Evolutionary conservation across 1,140 invertebrate genomes (phyloP), one percentile per base, ranked within the genome.

Genomic region (Bombus balteatus): DNA sequence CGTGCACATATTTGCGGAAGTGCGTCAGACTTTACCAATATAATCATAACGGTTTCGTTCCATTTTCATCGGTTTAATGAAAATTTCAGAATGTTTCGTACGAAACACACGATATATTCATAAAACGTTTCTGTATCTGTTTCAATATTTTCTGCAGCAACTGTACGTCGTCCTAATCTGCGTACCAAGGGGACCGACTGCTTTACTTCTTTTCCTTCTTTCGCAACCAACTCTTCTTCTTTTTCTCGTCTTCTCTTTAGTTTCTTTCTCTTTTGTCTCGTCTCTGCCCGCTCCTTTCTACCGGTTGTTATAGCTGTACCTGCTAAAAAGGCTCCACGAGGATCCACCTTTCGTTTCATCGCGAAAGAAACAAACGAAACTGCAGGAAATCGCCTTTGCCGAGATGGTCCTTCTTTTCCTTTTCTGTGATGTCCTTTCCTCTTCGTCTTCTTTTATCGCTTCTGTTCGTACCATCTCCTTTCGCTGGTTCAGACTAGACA

Each of bases 91-190:
- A n/a, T 62, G 59, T 62, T 62, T 62, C 28, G 59, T n/a, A 13
- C 3, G 22, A n/a, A 28, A 13, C 28, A 4, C 3, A 10, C 28
- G 28, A 62, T 62, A 62, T n/a, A n/a, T 62, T 13, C 28, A 5
- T n/a, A 62, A 62, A 62, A 62, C 10, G 28, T 62, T 62, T 62
- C 59, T n/a, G 12, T 13, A 22, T 53, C 47, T 5, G 1, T 53
- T 53, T 53, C 47, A 53, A 53, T 53, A 53, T 53, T 53, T 53
- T 53, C 18, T 8, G 18, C 6, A 53, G 6, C 18, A 62, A 62
- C 28, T 62, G 28, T 89, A 90, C 90, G 86, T 91, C 87, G 86
- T 72, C 80, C 89, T 92, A 91, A 92, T 92, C 89, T 92, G 88
- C 88, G 88, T 91, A 90, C 82, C 72, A 65, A 81, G 81, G 72